Conservation (phyloP, 2,113 vertebrate genomes). For the Epinephelus lanceolatus region DNA sequence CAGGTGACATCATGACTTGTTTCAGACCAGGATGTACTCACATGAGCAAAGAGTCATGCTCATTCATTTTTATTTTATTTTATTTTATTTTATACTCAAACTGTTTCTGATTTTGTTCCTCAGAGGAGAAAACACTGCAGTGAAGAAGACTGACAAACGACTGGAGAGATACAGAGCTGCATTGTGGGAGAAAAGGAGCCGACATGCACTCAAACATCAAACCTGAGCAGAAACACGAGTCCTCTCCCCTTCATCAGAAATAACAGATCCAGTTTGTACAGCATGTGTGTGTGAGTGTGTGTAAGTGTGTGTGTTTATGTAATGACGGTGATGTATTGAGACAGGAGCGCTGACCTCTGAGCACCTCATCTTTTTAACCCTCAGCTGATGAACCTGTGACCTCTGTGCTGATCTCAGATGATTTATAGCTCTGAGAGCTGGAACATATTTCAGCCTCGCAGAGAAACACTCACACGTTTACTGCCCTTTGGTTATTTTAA, state of each 20-base stretch:
- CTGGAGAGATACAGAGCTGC: slow-evolving; percentile 50
- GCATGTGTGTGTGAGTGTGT: neutral
- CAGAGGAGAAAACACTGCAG: neutral
- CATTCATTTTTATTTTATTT: too few species aligned
- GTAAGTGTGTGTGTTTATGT: neutral
- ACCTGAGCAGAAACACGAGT: slow-evolving; percentile 54
- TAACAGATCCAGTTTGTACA: neutral
- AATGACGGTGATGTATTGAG: neutral
- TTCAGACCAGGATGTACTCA: too few species aligned
- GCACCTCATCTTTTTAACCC: too few species aligned
- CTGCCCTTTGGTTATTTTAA: neutral
- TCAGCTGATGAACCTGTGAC: neutral
- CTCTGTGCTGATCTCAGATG: too few species aligned
- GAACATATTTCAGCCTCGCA: too few species aligned
- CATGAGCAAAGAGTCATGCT: too few species aligned
- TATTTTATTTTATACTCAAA: too few species aligned
- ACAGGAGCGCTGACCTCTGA: neutral
- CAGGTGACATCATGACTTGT: too few species aligned
- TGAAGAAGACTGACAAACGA: slow-evolving; percentile 18
- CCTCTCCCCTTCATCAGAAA: neutral
- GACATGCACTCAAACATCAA: slow-evolving; percentile 49
- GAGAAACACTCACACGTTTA: neutral
- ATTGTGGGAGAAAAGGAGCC: slow-evolving; percentile 71
- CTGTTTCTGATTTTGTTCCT: neutral
- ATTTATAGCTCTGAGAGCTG: too few species aligned